phyloP scores from a whole-genome alignment of 2,888 invertebrate genomes.

The Limulus polyphemus region DNA sequence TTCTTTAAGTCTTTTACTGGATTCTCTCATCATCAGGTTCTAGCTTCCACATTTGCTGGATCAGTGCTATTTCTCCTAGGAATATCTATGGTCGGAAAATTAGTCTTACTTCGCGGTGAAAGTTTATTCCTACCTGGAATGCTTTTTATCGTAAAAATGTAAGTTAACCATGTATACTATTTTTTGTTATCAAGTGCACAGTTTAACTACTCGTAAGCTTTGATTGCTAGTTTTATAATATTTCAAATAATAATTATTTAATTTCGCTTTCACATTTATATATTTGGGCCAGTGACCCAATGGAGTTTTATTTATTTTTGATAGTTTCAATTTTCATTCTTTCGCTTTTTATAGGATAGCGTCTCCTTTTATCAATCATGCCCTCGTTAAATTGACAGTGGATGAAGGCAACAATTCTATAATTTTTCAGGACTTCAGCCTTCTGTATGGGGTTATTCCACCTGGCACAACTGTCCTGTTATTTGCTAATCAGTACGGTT shows the following conservation, averaged over 20 bases:
- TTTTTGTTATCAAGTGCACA: too few relatives aligned
- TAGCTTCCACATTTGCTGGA: slow-evolving; percentile 13
- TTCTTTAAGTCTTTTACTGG: background rate
- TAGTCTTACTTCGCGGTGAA: slow-evolving; percentile 9
- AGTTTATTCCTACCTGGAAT: slow-evolving; percentile 6
- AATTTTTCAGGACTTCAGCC: slow-evolving; percentile 70
- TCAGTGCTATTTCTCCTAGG: slow-evolving; percentile 10
- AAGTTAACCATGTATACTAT: slow-evolving; percentile 1
- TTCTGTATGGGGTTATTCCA: slow-evolving; percentile 89
- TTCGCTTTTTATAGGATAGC: too few relatives aligned
- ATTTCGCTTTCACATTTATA: too few relatives aligned
- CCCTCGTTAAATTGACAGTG: too few relatives aligned
- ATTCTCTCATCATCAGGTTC: slow-evolving; percentile 4
- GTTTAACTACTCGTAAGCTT: too few relatives aligned
- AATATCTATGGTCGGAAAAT: slow-evolving; percentile 12
- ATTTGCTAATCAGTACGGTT: slow-evolving; percentile 71
- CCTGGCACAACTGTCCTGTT: slow-evolving; percentile 90
- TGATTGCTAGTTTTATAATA: too few relatives aligned
- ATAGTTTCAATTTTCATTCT: too few relatives aligned
- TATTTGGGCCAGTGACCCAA: too few relatives aligned
- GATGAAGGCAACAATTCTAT: too few relatives aligned
- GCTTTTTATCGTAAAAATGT: slow-evolving; percentile 12
- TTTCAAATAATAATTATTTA: too few relatives aligned
- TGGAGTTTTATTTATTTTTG: too few relatives aligned
- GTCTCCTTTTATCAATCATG: too few relatives aligned